A percentile compares a stretch with the other conserved stretches of the same genome.
phyloP scores from a whole-genome alignment of 2,113 vertebrate species.

The Eublepharis macularius region DNA sequence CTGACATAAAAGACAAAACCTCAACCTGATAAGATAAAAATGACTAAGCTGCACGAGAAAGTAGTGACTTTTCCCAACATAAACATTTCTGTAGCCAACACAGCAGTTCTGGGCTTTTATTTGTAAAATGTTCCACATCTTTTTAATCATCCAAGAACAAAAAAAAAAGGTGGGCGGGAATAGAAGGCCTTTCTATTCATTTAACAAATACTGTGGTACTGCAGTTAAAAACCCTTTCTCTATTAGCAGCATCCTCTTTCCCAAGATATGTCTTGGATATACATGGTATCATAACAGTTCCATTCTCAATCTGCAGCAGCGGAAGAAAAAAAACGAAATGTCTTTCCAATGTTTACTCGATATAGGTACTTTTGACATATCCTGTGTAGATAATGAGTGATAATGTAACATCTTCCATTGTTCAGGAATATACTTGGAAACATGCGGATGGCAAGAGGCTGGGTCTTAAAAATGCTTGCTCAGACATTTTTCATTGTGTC shows the following conservation, averaged over 20 bases:
- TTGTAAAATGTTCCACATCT: slow-evolving; percentile 26
- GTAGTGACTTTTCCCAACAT: background rate
- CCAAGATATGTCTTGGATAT: background rate
- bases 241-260: slow-evolving; percentile 17
- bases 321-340: background rate
- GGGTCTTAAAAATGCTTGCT: slow-evolving; percentile 46
- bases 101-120: background rate
- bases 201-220: background rate
- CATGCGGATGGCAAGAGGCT: slow-evolving; percentile 43
- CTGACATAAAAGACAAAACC: background rate
- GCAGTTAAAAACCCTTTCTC: slow-evolving; percentile 1
- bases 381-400: slow-evolving; percentile 20
- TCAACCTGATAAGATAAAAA: slow-evolving; percentile 22
- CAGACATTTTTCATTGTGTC: slow-evolving; percentile 37
- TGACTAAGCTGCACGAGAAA: background rate
- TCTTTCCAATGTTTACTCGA: background rate
- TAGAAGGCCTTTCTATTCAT: slow-evolving; percentile 8
- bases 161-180: slow-evolving; percentile 13
- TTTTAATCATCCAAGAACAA: slow-evolving; percentile 31
- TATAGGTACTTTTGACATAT: slow-evolving; percentile 25
- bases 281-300: slow-evolving; percentile 6
- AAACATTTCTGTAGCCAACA: slow-evolving; percentile 21
- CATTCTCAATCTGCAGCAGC: background rate
- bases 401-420: background rate
- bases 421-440: slow-evolving; percentile 33